Conservation (phyloP, 2,113 vertebrate genomes). For the Phrynocephalus versicolor region DNA sequence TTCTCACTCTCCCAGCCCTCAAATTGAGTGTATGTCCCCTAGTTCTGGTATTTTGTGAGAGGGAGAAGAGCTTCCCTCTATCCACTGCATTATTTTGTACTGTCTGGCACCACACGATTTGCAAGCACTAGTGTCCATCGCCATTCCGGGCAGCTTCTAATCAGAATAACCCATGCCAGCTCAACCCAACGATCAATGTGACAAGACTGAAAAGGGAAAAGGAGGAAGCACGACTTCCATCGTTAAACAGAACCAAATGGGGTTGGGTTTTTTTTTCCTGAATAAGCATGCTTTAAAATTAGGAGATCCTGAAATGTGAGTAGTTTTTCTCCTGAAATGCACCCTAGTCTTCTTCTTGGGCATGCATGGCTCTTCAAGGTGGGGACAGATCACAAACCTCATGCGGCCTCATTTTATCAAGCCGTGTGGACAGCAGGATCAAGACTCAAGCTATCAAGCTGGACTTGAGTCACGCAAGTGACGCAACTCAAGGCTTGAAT, state of each 20-base stretch:
- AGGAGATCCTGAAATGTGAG: not conserved
- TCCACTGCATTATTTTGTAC: too few relatives aligned
- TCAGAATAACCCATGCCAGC: not conserved
- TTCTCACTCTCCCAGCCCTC: too few relatives aligned
- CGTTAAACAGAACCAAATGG: not conserved
- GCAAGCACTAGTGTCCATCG: too few relatives aligned
- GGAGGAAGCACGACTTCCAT: not conserved
- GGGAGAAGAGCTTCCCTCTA: too few relatives aligned
- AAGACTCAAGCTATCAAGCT: too few relatives aligned
- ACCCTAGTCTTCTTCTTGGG: not conserved
- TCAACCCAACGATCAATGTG: too few relatives aligned
- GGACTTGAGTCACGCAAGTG: too few relatives aligned
- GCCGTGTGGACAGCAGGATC: not conserved
- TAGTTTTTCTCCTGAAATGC: not conserved
- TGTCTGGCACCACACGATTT: too few relatives aligned
- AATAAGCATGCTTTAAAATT: not conserved
- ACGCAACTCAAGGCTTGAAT: too few relatives aligned
- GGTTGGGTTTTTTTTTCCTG: not conserved
- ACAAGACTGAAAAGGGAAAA: not conserved
- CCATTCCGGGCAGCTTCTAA: too few relatives aligned
- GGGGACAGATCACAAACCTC: not conserved
- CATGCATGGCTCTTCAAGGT: fast-evolving
- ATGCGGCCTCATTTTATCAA: not conserved
- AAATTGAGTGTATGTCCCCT: too few relatives aligned
- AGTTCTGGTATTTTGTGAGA: too few relatives aligned